phyloP scores from a whole-genome alignment of 2,888 invertebrate genomes.

The Clitarchus hookeri region DNA sequence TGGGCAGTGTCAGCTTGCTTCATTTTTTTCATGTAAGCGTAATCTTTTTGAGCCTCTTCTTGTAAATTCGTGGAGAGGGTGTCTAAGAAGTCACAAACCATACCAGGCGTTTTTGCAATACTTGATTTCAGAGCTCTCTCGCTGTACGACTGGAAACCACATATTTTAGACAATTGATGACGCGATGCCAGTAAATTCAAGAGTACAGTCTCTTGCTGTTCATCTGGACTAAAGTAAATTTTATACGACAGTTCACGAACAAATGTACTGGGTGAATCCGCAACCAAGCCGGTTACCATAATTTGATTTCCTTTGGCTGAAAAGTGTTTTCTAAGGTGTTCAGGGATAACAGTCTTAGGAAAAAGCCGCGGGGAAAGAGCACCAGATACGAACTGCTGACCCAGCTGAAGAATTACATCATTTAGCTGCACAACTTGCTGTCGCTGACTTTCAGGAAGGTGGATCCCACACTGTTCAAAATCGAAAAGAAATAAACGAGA shows the following conservation, averaged over 20 bases:
- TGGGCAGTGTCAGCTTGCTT: slow-evolving; percentile 58
- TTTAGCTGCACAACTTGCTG: slow-evolving; percentile 81
- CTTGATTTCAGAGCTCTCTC: slow-evolving; percentile 89
- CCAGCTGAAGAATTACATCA: slow-evolving; percentile 77
- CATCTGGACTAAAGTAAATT: slow-evolving; percentile 79
- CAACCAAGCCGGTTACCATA: slow-evolving; percentile 78
- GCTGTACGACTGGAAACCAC: slow-evolving; percentile 88
- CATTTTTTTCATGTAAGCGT: slow-evolving; percentile 67
- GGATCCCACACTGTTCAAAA: slow-evolving; percentile 97
- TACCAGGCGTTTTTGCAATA: slow-evolving; percentile 78
- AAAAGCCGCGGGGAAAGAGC: slow-evolving; percentile 72
- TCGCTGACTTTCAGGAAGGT: slow-evolving; percentile 76
- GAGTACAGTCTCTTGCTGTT: slow-evolving; percentile 75
- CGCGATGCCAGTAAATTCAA: slow-evolving; percentile 73
- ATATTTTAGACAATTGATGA: slow-evolving; percentile 78
- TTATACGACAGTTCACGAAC: slow-evolving; percentile 89
- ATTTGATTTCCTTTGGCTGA: slow-evolving; percentile 72
- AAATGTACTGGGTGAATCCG: slow-evolving; percentile 77
- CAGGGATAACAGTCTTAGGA: slow-evolving; percentile 68
- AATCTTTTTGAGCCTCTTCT: neutral
- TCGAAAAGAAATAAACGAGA: slow-evolving; percentile 91
- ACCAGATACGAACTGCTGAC: slow-evolving; percentile 81
- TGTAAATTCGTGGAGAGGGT: slow-evolving; percentile 57
- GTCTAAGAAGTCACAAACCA: slow-evolving; percentile 65
- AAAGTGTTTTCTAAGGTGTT: slow-evolving; percentile 69